Base-by-base conservation (phyloP, 2,797 vertebrate species). In the Platyrinchus mystaceus region DNA sequence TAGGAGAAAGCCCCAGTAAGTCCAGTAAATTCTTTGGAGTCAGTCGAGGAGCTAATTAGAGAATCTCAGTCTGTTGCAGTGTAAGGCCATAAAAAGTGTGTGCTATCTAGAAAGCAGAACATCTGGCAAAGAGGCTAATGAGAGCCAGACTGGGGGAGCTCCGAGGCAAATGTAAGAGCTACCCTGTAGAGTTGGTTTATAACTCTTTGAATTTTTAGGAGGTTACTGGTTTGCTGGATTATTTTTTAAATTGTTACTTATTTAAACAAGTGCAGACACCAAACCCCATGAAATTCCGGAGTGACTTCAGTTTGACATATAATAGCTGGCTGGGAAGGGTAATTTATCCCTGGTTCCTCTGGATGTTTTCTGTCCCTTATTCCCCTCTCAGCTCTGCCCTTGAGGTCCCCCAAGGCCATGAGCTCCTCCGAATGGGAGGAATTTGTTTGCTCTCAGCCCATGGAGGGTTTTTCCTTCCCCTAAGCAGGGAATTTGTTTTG, bases 91-190 rank as follows among this genome's bases (percentile, higher is more conserved):
- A 34, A 71, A 49, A 82, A 87, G 64, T 15, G n/a, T 68, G 86
- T 77, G 87, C 62, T 79, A 9, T 71, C 75, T 68, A 41, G 90
- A 85, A 89, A 89, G 66, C 64, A 75, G 95, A 96, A 91, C 92
- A 90, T 93, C 94, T 95, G 96, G 88, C 55, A 19, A 73, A 18
- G 32, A 55, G 60, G 76, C 66, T 91, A 67, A 78, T 87, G 94
- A 87, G 92, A 94, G 55, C 81, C 95, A 92, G 84, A 12, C 56
- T 46, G 73, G 68, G 78, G 66, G 43, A 95, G 84, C 84, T 93
- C 59, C 2, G 12, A 68, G 90, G 93, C 75, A 79, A 91, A 89
- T 58, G 44, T 3, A 26, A 44, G 63, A 90, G 93, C 78, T 50
- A 44, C 75, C 79, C 89, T n/a, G 39, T 88, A 78, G 82, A 30